Conservation (phyloP, 2,888 invertebrate species). For the Chromoteleia sp. region DNA sequence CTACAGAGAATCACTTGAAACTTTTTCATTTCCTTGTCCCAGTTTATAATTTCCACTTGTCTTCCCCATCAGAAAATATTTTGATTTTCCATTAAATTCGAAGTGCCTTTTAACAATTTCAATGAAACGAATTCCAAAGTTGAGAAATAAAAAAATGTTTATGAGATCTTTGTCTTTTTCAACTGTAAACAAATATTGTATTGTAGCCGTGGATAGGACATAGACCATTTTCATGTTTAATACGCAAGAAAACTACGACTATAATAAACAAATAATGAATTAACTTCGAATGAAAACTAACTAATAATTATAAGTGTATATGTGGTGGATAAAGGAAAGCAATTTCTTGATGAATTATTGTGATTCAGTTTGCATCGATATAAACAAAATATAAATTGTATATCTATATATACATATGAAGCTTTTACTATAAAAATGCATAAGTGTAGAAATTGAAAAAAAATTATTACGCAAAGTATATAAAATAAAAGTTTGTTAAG, state of each 20-base stretch:
- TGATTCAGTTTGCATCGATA: conserved; percentile 83
- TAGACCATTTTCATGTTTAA: conserved; percentile 75
- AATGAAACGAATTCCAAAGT: conserved; percentile 61
- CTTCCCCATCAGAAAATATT: conserved; percentile 38
- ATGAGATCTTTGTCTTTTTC: conserved; percentile 59
- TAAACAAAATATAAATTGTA: conserved; percentile 24
- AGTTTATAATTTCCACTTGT: not conserved
- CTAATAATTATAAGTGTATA: conserved; percentile 30
- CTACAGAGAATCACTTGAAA: conserved; percentile 14
- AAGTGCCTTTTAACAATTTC: conserved; percentile 62
- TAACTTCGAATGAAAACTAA: conserved; percentile 45
- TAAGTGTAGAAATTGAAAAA: conserved; percentile 27
- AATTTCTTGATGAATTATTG: conserved; percentile 73
- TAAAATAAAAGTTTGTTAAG: conserved; percentile 16
- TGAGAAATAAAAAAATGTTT: conserved; percentile 57
- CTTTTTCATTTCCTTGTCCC: not conserved
- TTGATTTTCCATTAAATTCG: conserved; percentile 56
- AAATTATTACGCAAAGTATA: not conserved
- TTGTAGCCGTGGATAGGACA: conserved; percentile 73
- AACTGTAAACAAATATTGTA: conserved; percentile 61
- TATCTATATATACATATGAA: conserved; percentile 48
- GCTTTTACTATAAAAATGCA: conserved; percentile 29
- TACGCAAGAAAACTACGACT: conserved; percentile 42
- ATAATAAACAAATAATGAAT: conserved; percentile 44
- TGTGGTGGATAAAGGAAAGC: conserved; percentile 66